Percentiles rank a stretch among this genome's conserved stretches.
Evolutionary conservation across 2,113 vertebrate genomes (phyloP).

Genomic region (Elachura formosa): DNA sequence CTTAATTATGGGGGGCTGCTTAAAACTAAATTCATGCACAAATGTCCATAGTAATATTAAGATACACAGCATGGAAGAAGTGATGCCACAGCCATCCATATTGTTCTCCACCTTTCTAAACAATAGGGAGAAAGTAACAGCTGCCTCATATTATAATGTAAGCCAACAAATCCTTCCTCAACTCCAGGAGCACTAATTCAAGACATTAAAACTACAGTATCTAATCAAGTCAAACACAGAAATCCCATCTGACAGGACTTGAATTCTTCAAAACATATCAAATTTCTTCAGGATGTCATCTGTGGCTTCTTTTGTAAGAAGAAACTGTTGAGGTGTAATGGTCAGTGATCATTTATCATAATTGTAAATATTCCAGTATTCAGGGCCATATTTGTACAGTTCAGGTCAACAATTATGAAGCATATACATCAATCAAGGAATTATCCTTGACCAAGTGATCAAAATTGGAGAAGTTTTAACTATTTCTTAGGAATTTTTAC

Average conservation of each 20-base stretch:
- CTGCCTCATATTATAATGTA: background rate
- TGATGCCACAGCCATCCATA: background rate
- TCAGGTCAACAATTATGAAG: background rate
- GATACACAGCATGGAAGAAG: background rate
- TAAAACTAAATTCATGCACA: background rate
- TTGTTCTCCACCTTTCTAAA: background rate
- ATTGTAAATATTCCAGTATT: background rate
- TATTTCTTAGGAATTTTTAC: background rate
- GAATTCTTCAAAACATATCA: background rate
- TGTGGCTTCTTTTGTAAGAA: background rate
- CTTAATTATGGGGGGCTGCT: background rate
- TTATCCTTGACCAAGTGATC: background rate
- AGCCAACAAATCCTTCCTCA: background rate
- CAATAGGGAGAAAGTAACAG: background rate
- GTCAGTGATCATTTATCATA: fast-evolving
- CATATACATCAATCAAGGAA: background rate
- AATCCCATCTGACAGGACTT: background rate
- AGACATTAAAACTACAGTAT: background rate
- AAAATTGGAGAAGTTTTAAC: background rate
- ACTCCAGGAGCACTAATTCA: background rate
- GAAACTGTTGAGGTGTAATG: background rate
- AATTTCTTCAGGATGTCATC: background rate
- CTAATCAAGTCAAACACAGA: background rate
- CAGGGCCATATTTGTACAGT: background rate
- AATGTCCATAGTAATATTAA: background rate